These are phyloP conservation scores for Macroramphosus scolopax DNA, from an alignment of 2,797 vertebrate species.

Conservation along the genomic window DNA sequence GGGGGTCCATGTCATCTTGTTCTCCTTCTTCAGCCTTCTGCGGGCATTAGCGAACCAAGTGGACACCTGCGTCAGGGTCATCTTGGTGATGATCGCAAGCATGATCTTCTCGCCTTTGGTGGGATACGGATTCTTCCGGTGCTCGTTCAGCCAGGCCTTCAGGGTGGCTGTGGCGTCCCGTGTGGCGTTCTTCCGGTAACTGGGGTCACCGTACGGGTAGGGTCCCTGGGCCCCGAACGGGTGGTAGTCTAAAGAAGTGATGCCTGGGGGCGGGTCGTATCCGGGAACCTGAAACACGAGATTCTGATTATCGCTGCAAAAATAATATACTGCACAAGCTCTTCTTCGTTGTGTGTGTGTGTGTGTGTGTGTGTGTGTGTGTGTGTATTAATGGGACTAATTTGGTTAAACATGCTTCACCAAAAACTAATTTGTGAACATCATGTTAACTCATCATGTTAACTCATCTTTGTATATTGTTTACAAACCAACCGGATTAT, in stretches of 20 bases:
- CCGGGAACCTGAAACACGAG: no score
- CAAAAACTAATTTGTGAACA: no score
- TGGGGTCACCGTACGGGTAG: slow-evolving; percentile 96
- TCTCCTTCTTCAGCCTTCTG: slow-evolving; percentile 84
- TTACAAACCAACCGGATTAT: no score
- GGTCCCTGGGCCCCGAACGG: slow-evolving; percentile 92
- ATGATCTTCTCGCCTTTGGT: slow-evolving; percentile 89
- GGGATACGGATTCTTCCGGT: slow-evolving; percentile 87
- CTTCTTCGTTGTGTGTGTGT: no score
- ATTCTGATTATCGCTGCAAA: no score
- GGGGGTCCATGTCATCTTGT: slow-evolving; percentile 94
- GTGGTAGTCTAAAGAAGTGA: slow-evolving; percentile 96
- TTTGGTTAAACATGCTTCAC: no score
- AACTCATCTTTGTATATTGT: no score
- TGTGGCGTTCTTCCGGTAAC: slow-evolving; percentile 96
- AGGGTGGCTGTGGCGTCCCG: slow-evolving; percentile 93
- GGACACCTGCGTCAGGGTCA: slow-evolving; percentile 86
- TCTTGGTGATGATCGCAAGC: slow-evolving; percentile 89
- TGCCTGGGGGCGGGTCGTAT: slow-evolving; percentile 95
- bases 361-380: no score
- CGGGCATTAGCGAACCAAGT: slow-evolving; percentile 88
- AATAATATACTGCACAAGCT: no score
- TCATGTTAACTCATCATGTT: no score
- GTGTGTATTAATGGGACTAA: no score
- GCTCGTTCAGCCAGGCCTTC: slow-evolving; percentile 89